Evolutionary conservation across 2,797 vertebrate species (phyloP), one percentile per base, ranked within the genome.

Genomic region (Microctenopoma stevenorrisi): DNA sequence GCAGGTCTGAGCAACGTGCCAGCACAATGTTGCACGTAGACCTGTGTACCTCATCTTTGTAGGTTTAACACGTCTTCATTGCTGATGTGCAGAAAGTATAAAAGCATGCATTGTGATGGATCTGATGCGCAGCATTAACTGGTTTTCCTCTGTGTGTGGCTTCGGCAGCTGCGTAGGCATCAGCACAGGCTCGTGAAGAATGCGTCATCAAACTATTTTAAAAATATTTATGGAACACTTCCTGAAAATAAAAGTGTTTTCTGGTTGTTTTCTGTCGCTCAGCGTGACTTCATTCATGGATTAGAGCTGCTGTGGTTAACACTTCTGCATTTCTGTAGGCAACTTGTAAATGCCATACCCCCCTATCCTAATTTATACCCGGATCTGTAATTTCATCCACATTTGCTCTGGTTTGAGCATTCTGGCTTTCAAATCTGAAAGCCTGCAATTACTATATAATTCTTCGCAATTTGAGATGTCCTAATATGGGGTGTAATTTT

Each of bases 371-470:
- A 97, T 97, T 97, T 96, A 97, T 97, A 95, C 96, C 95, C 95
- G 96, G 95, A 97, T 98, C 96, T 97, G 96, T 97, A 97, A 98
- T 99, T 98, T 97, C 94, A 98, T 96, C 96, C 96, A 97, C 96
- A 98, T 98, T 98, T 97, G 94, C 96, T 96, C 94, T 94, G 96
- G 96, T 97, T 97, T 96, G 95, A 97, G 95, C 96, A 97, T 97
- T 97, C 95, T 96, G 96, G 96, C 96, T 98, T 96, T 97, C 95
- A 96, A 94, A 96, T 96, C 94, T 98, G 97, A 99, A 99, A 99
- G 96, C 96, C 97, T 98, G 96, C 97, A 99, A 99, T 99, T 99
- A 99, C 97, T 96, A 96, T 96, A 96, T 97, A 98, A 98, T 99
- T 98, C 97, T 97, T 97, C 94, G 96, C 96, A 97, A 98, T 99